phyloP scores from a whole-genome alignment of 2,797 vertebrate genomes.

The Euphonia xanthogaster region DNA sequence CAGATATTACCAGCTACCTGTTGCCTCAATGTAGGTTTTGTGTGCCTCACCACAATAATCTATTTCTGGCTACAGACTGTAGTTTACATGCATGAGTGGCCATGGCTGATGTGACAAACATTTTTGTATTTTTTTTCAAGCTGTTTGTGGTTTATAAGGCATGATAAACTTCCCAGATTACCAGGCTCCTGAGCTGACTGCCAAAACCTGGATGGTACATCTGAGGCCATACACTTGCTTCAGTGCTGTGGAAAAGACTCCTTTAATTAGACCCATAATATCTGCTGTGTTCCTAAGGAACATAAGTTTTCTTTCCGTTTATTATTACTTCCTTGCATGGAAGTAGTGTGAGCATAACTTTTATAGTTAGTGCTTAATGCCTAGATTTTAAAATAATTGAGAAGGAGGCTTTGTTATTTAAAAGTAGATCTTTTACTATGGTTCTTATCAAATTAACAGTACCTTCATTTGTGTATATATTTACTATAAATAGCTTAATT shows the following conservation, averaged over 20 bases:
- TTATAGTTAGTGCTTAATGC: background rate
- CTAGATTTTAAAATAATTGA: background rate
- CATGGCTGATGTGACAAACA: background rate
- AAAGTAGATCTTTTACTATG: background rate
- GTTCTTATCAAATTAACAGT: background rate
- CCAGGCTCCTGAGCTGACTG: background rate
- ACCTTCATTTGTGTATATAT: background rate
- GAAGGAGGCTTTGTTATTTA: background rate
- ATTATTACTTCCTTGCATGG: background rate
- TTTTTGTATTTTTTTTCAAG: background rate
- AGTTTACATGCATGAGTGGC: background rate
- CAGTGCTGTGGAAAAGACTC: background rate
- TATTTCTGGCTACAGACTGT: background rate
- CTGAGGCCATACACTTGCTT: background rate
- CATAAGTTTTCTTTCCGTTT: background rate
- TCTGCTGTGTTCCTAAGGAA: background rate
- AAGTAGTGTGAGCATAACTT: background rate
- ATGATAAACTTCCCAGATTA: background rate
- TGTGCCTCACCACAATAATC: background rate
- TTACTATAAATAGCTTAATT: constrained; percentile 35
- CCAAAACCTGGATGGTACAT: background rate
- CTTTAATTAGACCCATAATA: background rate
- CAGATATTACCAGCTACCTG: background rate
- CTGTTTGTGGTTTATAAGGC: background rate
- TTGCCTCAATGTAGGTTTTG: background rate